Evolutionary conservation across 2,113 vertebrate genomes (phyloP).

Genomic region (Eulacestoma nigropectus): DNA sequence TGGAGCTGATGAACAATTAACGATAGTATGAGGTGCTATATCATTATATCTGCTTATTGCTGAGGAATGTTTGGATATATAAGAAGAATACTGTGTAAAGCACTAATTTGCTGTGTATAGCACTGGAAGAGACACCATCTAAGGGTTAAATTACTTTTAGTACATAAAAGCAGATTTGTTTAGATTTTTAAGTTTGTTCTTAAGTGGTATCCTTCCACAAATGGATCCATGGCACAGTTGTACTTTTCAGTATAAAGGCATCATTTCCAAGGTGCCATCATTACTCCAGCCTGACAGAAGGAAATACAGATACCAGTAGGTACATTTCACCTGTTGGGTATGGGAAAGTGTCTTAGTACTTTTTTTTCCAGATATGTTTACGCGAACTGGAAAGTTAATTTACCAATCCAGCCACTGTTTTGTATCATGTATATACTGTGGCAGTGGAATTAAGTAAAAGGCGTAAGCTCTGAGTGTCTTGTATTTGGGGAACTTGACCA

Average conservation of each 20-base stretch:
- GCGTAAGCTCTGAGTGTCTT: rapidly evolving
- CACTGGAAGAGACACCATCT: not conserved
- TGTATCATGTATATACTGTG: not conserved
- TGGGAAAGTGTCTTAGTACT: not conserved
- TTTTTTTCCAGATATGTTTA: not conserved
- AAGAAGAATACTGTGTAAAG: not conserved
- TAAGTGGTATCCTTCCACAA: not conserved
- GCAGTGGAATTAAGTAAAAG: not conserved
- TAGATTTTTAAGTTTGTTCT: not conserved
- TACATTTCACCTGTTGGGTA: not conserved
- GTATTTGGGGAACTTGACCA: not conserved
- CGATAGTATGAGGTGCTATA: not conserved
- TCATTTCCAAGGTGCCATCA: not conserved
- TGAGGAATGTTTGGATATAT: not conserved
- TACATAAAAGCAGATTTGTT: not conserved
- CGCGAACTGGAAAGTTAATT: not conserved
- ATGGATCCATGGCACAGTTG: not conserved
- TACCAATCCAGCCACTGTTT: not conserved
- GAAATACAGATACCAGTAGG: not conserved
- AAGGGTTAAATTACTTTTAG: not conserved
- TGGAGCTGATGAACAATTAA: not conserved
- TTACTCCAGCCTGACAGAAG: not conserved
- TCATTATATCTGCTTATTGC: not conserved
- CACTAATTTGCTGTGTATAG: not conserved
- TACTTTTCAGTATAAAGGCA: not conserved